Conservation (phyloP, 2,888 invertebrate genomes). For the Peribatodes rhomboidaria region DNA sequence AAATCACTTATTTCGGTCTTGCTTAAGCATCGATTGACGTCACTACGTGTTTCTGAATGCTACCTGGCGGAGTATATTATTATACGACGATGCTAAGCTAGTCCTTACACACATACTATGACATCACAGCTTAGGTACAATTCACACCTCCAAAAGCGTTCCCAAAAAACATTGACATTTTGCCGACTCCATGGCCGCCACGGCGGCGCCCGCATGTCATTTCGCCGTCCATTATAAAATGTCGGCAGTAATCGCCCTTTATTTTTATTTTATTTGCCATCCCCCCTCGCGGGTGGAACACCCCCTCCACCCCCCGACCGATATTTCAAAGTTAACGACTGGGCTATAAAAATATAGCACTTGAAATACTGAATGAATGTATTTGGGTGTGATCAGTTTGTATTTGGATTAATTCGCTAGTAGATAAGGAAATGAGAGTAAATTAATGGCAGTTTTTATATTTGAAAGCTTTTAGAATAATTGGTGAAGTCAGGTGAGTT, state of each 20-base stretch:
- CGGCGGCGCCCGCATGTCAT: conserved; percentile 84
- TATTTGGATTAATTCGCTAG: conserved; percentile 45
- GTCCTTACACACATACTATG: neutral
- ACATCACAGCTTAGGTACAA: neutral
- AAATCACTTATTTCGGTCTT: no score
- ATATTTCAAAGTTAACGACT: conserved; percentile 86
- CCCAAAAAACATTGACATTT: conserved; percentile 53
- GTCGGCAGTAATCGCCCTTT: conserved; percentile 84
- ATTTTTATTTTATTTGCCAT: conserved; percentile 85
- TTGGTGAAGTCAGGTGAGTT: neutral
- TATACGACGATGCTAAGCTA: no score
- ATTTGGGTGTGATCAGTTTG: conserved; percentile 58
- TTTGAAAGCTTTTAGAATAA: conserved; percentile 24
- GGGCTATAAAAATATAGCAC: conserved; percentile 81
- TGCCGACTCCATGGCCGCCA: conserved; percentile 54
- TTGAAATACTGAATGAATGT: conserved; percentile 74
- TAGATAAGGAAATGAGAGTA: conserved; percentile 23
- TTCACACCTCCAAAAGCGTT: conserved; percentile 5
- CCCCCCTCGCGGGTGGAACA: conserved; percentile 51
- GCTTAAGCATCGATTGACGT: no score
- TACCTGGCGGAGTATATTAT: no score
- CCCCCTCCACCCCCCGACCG: conserved; percentile 64
- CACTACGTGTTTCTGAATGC: no score
- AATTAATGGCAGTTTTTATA: conserved; percentile 21
- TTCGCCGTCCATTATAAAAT: conserved; percentile 84